These are phyloP conservation scores for Carettochelys insculpta DNA, from an alignment of 2,113 vertebrate genomes.

Conservation along the genomic window DNA sequence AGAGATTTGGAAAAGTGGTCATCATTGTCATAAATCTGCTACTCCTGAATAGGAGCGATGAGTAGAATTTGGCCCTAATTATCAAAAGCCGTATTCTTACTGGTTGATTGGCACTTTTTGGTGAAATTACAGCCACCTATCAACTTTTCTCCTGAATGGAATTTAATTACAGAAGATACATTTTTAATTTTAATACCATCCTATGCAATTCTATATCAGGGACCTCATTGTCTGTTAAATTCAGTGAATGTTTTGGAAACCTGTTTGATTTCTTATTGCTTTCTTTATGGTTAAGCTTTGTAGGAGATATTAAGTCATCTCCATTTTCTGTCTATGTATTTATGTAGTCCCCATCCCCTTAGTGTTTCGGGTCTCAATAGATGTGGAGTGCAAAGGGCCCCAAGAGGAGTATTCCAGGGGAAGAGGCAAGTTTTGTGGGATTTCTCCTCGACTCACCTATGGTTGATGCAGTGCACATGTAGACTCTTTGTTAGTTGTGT, in stretches of 20 bases:
- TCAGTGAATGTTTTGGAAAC: neutral
- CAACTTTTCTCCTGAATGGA: neutral
- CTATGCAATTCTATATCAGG: neutral
- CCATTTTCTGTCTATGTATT: neutral
- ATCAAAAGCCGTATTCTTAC: neutral
- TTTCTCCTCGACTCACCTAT: neutral
- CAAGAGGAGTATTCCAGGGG: neutral
- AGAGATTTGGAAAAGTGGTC: neutral
- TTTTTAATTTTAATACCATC: conserved; percentile 7
- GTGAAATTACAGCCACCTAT: neutral
- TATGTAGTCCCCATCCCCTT: neutral
- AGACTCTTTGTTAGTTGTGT: neutral
- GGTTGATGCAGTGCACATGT: neutral
- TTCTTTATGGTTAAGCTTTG: conserved; percentile 8
- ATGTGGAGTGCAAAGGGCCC: neutral
- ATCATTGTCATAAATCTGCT: neutral
- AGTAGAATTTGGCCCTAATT: neutral
- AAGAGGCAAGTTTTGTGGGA: accelerated
- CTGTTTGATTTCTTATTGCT: neutral
- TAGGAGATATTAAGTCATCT: neutral
- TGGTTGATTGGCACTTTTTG: neutral
- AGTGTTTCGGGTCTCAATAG: neutral
- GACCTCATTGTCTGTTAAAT: neutral
- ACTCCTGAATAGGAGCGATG: neutral
- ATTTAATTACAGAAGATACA: neutral